Conservation (phyloP, 2,797 vertebrate species). For the Lerista edwardsae region DNA sequence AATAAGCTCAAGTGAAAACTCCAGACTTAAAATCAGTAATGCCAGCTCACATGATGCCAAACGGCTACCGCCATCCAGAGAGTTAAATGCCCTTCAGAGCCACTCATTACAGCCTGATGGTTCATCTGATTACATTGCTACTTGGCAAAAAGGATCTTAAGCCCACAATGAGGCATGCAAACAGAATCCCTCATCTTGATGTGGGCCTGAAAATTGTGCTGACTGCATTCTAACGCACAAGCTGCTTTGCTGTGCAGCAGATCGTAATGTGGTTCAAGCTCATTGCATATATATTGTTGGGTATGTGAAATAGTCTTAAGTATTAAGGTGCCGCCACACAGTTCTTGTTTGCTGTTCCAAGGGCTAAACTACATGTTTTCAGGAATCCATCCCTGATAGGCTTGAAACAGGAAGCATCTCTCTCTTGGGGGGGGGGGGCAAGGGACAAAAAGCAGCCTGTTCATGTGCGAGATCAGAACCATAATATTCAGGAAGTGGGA, state of each 20-base stretch:
- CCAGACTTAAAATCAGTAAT: not conserved
- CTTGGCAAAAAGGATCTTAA: not conserved
- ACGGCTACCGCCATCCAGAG: not conserved
- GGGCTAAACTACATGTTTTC: too few relatives aligned
- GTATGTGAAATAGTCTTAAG: not conserved
- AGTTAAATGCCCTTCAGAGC: not conserved
- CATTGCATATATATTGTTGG: not conserved
- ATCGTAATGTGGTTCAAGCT: not conserved
- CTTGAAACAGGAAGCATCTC: too few relatives aligned
- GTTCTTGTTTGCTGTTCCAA: too few relatives aligned
- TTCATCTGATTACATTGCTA: not conserved
- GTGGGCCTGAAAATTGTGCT: not conserved
- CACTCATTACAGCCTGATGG: not conserved
- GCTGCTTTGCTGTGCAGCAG: not conserved
- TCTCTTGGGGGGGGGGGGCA: too few relatives aligned
- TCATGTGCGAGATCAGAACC: too few relatives aligned
- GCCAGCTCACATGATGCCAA: not conserved
- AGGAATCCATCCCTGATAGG: too few relatives aligned
- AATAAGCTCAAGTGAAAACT: not conserved
- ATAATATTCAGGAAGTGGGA: too few relatives aligned
- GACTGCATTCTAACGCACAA: not conserved
- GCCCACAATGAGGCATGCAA: not conserved
- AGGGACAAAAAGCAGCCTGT: too few relatives aligned
- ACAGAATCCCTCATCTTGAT: not conserved
- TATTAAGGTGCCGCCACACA: too few relatives aligned